These are phyloP conservation scores for Drosophila mojavensis DNA, from an alignment of 1,140 invertebrate genomes.

Conservation along the genomic window DNA sequence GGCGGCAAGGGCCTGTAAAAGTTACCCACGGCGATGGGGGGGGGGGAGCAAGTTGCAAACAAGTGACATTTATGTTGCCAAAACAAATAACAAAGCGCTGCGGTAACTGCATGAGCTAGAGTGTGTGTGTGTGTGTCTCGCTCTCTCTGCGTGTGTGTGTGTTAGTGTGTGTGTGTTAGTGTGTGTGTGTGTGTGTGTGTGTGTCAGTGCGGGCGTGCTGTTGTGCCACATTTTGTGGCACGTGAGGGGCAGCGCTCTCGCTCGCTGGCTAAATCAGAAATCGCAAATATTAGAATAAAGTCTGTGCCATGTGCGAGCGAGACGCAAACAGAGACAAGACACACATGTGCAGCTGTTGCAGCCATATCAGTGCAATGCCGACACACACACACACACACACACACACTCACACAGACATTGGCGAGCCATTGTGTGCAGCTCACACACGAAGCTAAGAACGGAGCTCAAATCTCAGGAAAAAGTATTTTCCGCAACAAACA, in stretches of 20 bases:
- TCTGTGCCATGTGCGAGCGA: conserved; percentile 30
- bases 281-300: conserved; percentile 75
- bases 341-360: conserved; percentile 47
- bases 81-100: conserved; percentile 67
- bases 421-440: conserved; percentile 16
- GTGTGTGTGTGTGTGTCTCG: conserved; percentile 3
- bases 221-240: conserved; percentile 1
- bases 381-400: conserved; percentile 18
- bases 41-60: conserved; percentile 59
- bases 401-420: conserved; percentile 17
- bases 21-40: conserved; percentile 31
- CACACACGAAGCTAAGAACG: conserved; percentile 11
- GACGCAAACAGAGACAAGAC: conserved; percentile 46
- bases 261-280: conserved; percentile 59
- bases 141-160: too few species aligned
- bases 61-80: conserved; percentile 81
- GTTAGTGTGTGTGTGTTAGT: background rate
- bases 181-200: background rate
- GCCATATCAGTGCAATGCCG: conserved; percentile 23
- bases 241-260: conserved; percentile 10
- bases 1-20: conserved; percentile 1
- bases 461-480: conserved; percentile 47
- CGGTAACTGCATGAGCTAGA: background rate
- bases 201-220: conserved; percentile 13
- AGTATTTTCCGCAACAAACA: conserved; percentile 71